These are phyloP conservation scores for Dendroctonus ponderosae DNA, from an alignment of 1,140 invertebrate species.

Conservation along the genomic window DNA sequence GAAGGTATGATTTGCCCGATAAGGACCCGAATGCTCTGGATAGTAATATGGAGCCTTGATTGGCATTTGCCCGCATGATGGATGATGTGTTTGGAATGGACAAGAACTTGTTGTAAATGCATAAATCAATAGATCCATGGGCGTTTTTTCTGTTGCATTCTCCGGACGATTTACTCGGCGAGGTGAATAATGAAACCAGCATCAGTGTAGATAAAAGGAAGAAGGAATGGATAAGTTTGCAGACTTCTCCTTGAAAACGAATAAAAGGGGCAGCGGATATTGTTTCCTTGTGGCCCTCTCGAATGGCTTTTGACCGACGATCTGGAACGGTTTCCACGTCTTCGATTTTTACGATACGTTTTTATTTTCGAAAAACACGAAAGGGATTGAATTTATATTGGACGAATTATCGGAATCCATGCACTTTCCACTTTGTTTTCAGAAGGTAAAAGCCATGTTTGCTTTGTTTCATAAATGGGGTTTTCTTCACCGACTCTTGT, in stretches of 20 bases:
- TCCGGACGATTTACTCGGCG: background rate
- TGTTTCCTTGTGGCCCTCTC: conserved; percentile 30
- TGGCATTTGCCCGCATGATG: no score
- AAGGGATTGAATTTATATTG: conserved; percentile 33
- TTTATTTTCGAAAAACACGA: conserved; percentile 30
- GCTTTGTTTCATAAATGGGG: background rate
- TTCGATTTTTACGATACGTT: conserved; percentile 33
- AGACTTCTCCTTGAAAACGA: conserved; percentile 15
- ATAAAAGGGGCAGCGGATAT: conserved; percentile 24
- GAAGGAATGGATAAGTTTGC: conserved; percentile 6
- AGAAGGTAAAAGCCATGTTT: conserved; percentile 10
- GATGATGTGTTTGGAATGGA: no score
- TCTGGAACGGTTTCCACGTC: conserved; percentile 30
- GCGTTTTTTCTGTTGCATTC: no score
- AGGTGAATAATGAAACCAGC: conserved; percentile 1
- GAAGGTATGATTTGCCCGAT: no score
- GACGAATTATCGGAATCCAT: conserved; percentile 17
- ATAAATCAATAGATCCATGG: no score
- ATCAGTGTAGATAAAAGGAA: background rate
- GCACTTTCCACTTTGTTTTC: conserved; percentile 16
- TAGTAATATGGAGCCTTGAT: no score
- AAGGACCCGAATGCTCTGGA: no score
- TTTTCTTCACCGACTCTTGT: background rate
- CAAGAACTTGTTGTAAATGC: no score
- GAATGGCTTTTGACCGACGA: conserved; percentile 31